Conservation (phyloP, 2,888 invertebrate genomes). For the Pheosia gnoma region DNA sequence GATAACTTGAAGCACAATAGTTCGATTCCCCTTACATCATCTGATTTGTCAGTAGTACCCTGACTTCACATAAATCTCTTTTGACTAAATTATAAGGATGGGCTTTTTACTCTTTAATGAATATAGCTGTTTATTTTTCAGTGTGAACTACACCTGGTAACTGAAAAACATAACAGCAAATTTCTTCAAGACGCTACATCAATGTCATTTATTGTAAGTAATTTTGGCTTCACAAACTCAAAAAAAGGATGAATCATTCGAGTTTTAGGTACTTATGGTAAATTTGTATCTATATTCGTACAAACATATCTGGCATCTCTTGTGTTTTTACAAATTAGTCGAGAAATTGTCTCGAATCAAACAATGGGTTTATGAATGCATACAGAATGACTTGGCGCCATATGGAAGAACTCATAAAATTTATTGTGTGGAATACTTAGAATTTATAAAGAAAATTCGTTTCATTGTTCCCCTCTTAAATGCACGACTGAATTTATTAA, state of each 20-base stretch:
- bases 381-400: constrained; percentile 25
- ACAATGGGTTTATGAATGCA: constrained; percentile 23
- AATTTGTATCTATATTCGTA: constrained; percentile 18
- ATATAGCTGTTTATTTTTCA: no score
- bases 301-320: constrained; percentile 18
- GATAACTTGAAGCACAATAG: constrained; percentile 16
- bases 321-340: constrained; percentile 34
- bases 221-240: neutral
- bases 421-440: constrained; percentile 16
- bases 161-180: no score
- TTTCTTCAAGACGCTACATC: neutral
- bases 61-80: no score
- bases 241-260: constrained; percentile 17
- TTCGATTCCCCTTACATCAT: no score
- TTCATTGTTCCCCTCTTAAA: neutral
- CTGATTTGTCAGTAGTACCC: no score
- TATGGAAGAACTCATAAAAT: constrained; percentile 18
- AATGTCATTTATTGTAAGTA: neutral
- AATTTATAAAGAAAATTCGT: constrained; percentile 25
- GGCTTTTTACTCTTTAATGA: no score
- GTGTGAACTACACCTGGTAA: no score
- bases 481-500: neutral
- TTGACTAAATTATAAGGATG: no score
- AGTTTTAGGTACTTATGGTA: constrained; percentile 14
- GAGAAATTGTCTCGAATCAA: constrained; percentile 23